phyloP scores from a whole-genome alignment of 2,888 invertebrate species.

The Sisyra nigra region DNA sequence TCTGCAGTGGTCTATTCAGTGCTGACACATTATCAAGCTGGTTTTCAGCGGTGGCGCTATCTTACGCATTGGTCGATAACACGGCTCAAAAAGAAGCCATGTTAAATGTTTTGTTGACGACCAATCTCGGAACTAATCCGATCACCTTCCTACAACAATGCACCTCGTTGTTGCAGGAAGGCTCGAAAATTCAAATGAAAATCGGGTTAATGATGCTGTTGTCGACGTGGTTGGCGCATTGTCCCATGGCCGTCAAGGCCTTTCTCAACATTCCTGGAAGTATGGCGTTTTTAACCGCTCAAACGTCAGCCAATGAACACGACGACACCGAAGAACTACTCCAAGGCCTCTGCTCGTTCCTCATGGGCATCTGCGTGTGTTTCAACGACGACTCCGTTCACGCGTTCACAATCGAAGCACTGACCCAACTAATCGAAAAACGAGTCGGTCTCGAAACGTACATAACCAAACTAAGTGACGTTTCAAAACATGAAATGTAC shows the following conservation, averaged over 20 bases:
- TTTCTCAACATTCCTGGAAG: constrained; percentile 67
- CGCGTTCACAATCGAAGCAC: constrained; percentile 57
- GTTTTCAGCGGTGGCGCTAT: constrained; percentile 85
- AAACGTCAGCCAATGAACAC: constrained; percentile 67
- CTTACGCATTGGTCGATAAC: constrained; percentile 80
- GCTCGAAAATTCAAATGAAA: constrained; percentile 64
- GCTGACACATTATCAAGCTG: constrained; percentile 81
- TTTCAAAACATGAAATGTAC: constrained; percentile 81
- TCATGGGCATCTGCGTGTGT: constrained; percentile 81
- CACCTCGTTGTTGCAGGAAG: constrained; percentile 66
- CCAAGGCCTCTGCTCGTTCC: constrained; percentile 62
- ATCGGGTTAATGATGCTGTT: constrained; percentile 84
- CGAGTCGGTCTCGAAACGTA: constrained; percentile 83
- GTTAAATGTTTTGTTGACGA: constrained; percentile 77
- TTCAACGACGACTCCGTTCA: constrained; percentile 73
- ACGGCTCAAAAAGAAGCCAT: constrained; percentile 76
- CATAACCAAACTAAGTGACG: constrained; percentile 67
- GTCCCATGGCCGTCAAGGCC: constrained; percentile 65
- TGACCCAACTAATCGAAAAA: constrained; percentile 72
- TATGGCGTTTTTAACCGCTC: constrained; percentile 70
- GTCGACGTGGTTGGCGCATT: constrained; percentile 74
- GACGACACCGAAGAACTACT: constrained; percentile 83
- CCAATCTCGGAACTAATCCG: constrained; percentile 66
- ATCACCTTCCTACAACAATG: constrained; percentile 84
- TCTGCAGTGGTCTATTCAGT: constrained; percentile 87